Evolutionary conservation across 2,113 vertebrate species (phyloP).

Genomic region (Pelmatolapia mariae): DNA sequence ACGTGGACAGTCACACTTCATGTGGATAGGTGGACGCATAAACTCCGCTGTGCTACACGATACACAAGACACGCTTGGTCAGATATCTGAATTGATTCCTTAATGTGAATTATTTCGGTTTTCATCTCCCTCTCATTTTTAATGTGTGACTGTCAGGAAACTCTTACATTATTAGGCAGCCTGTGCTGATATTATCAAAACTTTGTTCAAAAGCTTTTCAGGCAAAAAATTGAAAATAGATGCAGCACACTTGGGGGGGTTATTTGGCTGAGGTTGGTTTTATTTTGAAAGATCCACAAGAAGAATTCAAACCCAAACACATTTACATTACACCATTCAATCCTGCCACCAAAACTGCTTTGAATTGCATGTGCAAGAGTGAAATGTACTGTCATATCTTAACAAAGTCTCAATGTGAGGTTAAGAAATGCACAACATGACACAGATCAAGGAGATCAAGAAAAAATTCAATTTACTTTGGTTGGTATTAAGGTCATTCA

Average conservation of each 20-base stretch:
- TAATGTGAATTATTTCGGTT: neutral
- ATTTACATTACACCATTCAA: neutral
- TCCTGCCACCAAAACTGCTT: neutral
- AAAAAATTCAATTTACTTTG: neutral
- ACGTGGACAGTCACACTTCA: neutral
- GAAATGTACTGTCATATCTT: neutral
- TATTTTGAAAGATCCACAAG: slow-evolving; percentile 4
- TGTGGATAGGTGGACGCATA: neutral
- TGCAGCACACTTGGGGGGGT: neutral
- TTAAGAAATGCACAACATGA: neutral
- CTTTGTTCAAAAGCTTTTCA: neutral
- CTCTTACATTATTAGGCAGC: neutral
- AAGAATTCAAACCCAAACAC: neutral
- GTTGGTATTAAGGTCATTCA: neutral
- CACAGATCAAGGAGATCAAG: neutral
- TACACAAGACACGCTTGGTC: neutral
- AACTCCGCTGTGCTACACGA: neutral
- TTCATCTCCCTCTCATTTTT: neutral
- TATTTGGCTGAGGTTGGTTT: neutral
- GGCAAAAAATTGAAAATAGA: neutral
- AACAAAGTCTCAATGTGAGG: neutral
- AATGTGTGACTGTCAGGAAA: neutral
- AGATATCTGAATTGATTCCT: neutral
- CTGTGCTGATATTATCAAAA: neutral
- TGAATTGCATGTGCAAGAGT: neutral